Conservation (phyloP, 2,888 invertebrate species). For the Creontiades dilutus region DNA sequence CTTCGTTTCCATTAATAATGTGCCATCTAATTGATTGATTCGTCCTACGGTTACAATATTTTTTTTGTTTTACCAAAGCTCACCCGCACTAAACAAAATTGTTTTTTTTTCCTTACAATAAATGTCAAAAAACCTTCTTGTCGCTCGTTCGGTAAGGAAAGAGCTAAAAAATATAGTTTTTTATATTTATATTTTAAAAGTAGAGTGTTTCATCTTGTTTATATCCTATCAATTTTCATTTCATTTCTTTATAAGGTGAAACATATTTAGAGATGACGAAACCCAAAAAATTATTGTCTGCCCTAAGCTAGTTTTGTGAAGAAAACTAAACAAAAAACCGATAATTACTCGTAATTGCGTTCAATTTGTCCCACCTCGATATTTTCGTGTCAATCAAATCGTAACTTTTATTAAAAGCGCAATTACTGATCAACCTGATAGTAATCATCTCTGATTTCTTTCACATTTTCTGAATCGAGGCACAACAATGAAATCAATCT, state of each 20-base stretch:
- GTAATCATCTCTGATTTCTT: no score
- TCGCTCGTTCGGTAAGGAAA: neutral
- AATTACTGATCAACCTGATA: no score
- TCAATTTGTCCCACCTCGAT: no score
- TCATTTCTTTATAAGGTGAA: neutral
- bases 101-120: neutral
- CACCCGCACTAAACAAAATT: neutral
- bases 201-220: neutral
- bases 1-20: conserved; percentile 9
- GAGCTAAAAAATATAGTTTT: conserved; percentile 12
- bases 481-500: no score
- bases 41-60: conserved; percentile 30
- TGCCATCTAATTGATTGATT: conserved; percentile 36
- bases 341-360: no score
- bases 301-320: neutral
- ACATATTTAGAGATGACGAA: neutral
- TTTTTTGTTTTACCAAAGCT: neutral
- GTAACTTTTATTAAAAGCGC: no score
- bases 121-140: neutral
- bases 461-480: no score
- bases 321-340: neutral
- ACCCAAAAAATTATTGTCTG: conserved; percentile 35
- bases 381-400: no score
- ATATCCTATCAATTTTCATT: neutral
- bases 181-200: conserved; percentile 8